Base-by-base conservation (phyloP, 2,113 vertebrate genomes). In the Tympanuchus pallidicinctus region DNA sequence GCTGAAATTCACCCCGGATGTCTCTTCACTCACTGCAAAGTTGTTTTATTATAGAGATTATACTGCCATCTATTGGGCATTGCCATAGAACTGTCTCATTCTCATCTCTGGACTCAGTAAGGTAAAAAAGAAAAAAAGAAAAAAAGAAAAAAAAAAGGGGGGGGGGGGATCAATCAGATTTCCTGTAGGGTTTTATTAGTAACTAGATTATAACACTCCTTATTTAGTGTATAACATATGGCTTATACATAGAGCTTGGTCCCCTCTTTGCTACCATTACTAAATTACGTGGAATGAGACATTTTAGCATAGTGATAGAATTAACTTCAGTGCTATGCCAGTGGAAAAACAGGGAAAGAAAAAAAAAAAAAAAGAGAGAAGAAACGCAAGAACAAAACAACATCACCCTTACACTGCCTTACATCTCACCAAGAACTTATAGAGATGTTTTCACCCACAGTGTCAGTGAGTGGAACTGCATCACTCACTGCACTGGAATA, bases 61-160 rank as follows among this genome's bases (percentile, higher is more conserved):
- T 73, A 92, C 85, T 97, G 96, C 95, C 95, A 96, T 96, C 96
- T 97, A 91, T 97, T 88, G 96, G 95, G 57, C 18, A 25, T 24
- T 56, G 72, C 50, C 88, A 5, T 11, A 28, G 50, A 92, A 88
- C 63, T 50, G 30, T 18, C 22, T 59, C 38, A 38, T 60, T 57
- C 54, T 70, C 71, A 34, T 30, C 65, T 82, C 27, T 92, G 54
- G 59, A 83, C 78, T 91, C 70, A 75, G n/a, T 17, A 73, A 86
- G 38, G 34, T 17, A 18, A 75, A 89, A 76, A 40, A 40, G 60
- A 25, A 24, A 25, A 36, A 54, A 65, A 76, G 13, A 40, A 40
- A 40, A 40, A 40, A 40, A 40, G 4, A 10, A 40, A 40, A 36
- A 36, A 36, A 36, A 36, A 36, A 36, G 8, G 8, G 8, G 38